These are phyloP conservation scores for Silurus aristotelis DNA, from an alignment of 2,797 vertebrate species.

Conservation along the genomic window DNA sequence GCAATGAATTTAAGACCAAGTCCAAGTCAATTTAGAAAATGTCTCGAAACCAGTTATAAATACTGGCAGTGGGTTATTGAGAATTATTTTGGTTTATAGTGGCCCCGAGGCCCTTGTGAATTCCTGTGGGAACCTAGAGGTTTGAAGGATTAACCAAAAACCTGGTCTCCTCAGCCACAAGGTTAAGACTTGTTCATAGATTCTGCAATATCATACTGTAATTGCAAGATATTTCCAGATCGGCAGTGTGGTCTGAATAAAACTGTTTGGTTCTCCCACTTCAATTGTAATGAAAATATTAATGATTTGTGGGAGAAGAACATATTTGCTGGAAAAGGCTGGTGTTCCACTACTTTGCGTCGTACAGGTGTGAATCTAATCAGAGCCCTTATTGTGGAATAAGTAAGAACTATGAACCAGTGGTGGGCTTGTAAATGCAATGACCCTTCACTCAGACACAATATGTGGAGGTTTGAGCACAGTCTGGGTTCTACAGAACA, in stretches of 20 bases:
- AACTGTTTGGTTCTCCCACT: no score
- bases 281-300: no score
- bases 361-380: no score
- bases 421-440: not conserved
- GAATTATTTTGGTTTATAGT: not conserved
- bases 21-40: not conserved
- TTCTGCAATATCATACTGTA: no score
- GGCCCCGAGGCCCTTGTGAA: not conserved
- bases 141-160: not conserved
- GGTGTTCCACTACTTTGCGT: no score
- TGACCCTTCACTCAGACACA: not conserved
- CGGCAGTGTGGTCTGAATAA: no score
- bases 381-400: not conserved
- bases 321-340: no score
- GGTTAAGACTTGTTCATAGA: no score
- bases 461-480: not conserved
- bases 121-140: not conserved
- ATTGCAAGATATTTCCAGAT: no score
- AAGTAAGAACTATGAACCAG: constrained; percentile 27
- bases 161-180: not conserved
- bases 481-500: constrained; percentile 35
- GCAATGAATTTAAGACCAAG: not conserved
- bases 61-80: not conserved
- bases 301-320: no score
- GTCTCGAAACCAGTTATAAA: not conserved